Conservation (phyloP, 2,888 invertebrate genomes). For the Lepidocyrtoides sp. region DNA sequence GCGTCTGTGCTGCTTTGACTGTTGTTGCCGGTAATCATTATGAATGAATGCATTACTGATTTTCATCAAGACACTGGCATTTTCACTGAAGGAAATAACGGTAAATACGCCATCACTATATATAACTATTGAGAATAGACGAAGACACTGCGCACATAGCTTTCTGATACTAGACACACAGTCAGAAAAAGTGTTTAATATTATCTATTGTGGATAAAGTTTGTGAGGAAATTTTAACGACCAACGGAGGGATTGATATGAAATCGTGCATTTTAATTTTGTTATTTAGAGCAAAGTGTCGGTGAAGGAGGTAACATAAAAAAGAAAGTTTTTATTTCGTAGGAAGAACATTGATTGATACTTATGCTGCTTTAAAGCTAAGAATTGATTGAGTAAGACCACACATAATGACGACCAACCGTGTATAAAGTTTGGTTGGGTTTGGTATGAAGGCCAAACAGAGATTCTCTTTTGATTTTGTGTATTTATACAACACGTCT, state of each 20-base stretch:
- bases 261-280: conserved; percentile 65
- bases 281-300: conserved; percentile 1
- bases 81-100: too few species aligned
- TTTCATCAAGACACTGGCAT: conserved; percentile 58
- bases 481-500: neutral
- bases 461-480: neutral
- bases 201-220: neutral
- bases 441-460: neutral
- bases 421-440: neutral
- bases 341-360: neutral
- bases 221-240: neutral
- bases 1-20: conserved; percentile 14
- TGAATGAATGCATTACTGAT: conserved; percentile 62
- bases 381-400: neutral
- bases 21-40: conserved; percentile 59
- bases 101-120: too few species aligned
- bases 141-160: too few species aligned
- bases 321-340: neutral
- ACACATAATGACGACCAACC: conserved; percentile 10
- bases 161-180: too few species aligned
- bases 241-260: neutral
- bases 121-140: too few species aligned
- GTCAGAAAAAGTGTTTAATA: neutral
- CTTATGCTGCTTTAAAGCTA: too few species aligned
- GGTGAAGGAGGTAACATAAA: neutral